Evolutionary conservation across 2,113 vertebrate species (phyloP), one percentile per base, ranked within the genome.

Genomic region (Saiga tatarica): DNA sequence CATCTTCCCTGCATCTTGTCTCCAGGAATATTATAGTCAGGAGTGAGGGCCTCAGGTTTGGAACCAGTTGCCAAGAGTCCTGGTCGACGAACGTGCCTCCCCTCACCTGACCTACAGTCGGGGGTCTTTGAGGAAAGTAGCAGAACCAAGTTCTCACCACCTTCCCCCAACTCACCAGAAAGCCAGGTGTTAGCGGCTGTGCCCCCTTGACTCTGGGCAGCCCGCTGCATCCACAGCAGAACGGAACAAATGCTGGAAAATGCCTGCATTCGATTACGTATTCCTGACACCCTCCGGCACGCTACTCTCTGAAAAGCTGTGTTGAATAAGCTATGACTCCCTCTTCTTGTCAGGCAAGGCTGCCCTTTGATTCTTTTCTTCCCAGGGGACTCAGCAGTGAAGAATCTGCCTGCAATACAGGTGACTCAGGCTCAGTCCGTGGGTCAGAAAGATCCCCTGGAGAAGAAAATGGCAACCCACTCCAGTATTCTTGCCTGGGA

Each of bases 181-280:
- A 42, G 15, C 9, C 16, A 1, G 23, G 17, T 15, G 1, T 16
- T 6, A 23, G 42, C 26, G 21, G n/a, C 17, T 6, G 21, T 3
- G 1, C 5, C 2, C 28, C 30, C 30, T 57, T 50, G 88, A 55
- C n/a, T 30, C 55, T 6, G 8, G 5, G 28, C 30, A 33, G n/a
- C 8, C 17, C 7, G 2, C 7, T 4, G 9, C 1, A 17, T 19
- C 36, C 28, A 13, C 39, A 45, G 79, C 0, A 5, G 47, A 2
- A 4, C 2, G 8, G 6, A 59, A 26, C 33, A 3, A 47, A 14
- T 26, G 21, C 21, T 33, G 1, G 6, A 57, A 60, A 7, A 10
- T 1, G 10, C 28, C 52, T 13, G 17, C 14, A 2, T 6, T 10
- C 1, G 1, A 7, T 78, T 55, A 7, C 2, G 28, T 28, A 60